Evolutionary conservation across 1,140 invertebrate genomes (phyloP), one percentile per base, ranked within the genome.

Genomic region (Nixonia krombeini): DNA sequence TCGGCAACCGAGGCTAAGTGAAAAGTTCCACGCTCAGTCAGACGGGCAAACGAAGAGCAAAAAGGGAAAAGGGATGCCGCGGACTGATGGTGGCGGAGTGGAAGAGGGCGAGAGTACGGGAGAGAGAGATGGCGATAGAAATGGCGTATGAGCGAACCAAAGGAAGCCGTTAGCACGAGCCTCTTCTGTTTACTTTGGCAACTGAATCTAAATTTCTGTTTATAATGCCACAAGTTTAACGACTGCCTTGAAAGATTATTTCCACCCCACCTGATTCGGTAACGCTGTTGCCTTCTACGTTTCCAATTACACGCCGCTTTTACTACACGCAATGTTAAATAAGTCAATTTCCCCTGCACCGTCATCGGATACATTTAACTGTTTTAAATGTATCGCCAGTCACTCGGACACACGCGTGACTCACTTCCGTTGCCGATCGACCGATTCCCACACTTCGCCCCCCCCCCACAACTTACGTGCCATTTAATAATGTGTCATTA

Each of bases 141-240:
- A 31, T 31, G 9, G 29, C 29, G 29, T 31, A 5, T 35, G n/a
- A 10, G 6, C 33, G 33, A 42, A 25, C 40, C 26, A 29, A 56
- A 46, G 50, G 9, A 16, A 47, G 46, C 16, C 18, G 16, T 42
- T 25, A 56, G 35, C 16, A 29, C 28, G 37, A 29, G 12, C 44
- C 61, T 53, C 49, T 40, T 50, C 52, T 74, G 68, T 79, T 79
- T 79, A 78, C 76, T 77, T 78, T 78, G 64, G 72, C 76, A 80
- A 78, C 72, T 78, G 66, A 72, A 79, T 78, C 70, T 77, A 79
- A 80, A 79, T 80, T 78, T 76, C 75, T 78, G 78, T 79, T 80
- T 80, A 80, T 80, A 79, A 78, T 78, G 70, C 67, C 47, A 53
- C 74, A 80, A 78, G 72, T 79, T 73, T 68, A 69, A 65, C 62